These are phyloP conservation scores for Ictalurus furcatus DNA, from an alignment of 2,113 vertebrate species.

Conservation along the genomic window DNA sequence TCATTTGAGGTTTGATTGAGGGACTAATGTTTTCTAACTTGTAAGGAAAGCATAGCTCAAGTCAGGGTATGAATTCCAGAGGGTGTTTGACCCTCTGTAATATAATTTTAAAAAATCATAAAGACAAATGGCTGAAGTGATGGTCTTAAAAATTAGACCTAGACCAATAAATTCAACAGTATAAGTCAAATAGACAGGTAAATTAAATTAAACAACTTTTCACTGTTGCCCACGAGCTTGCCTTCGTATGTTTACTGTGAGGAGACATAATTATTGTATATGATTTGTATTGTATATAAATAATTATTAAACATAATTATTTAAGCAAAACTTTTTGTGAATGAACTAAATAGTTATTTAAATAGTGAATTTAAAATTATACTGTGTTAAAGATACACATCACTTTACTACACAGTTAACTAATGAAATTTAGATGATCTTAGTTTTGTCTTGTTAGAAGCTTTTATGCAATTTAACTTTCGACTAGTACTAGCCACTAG, in stretches of 20 bases:
- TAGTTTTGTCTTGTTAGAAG: neutral
- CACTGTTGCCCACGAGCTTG: neutral
- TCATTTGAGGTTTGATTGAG: conserved; percentile 19
- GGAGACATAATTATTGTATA: neutral
- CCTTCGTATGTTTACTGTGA: neutral
- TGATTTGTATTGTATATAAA: too few species aligned
- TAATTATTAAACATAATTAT: neutral
- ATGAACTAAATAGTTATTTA: neutral
- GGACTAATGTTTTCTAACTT: conserved; percentile 8
- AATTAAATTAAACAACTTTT: neutral
- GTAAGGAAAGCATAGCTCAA: neutral
- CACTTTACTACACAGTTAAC: neutral
- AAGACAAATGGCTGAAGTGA: neutral
- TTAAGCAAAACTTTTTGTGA: neutral
- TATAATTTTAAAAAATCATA: neutral
- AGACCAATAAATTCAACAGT: neutral
- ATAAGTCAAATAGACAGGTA: neutral
- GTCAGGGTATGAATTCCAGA: neutral
- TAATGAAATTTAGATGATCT: neutral
- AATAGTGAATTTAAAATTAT: neutral
- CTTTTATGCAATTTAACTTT: neutral
- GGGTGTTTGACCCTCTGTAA: neutral
- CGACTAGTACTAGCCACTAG: neutral
- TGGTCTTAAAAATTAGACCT: neutral
- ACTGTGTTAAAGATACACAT: neutral